These are phyloP conservation scores for rat (Rattus norvegicus) DNA, from an alignment of 2,113 vertebrate genomes.

Conservation along the genomic window DNA sequence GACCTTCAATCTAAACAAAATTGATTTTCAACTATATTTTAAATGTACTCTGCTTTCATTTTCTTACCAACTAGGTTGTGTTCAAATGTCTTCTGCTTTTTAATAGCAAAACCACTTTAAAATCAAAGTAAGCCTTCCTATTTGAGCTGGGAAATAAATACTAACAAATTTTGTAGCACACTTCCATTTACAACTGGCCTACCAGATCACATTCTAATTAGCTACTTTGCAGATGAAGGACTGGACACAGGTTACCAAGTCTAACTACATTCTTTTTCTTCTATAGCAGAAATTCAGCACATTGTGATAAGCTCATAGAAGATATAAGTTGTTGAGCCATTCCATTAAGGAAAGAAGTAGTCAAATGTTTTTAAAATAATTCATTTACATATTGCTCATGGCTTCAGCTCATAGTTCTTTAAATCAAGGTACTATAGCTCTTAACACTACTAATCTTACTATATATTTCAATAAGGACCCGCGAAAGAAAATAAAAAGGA, in stretches of 20 bases:
- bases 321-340: neutral
- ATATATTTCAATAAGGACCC: neutral
- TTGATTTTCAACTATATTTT: neutral
- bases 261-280: neutral
- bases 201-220: neutral
- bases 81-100: neutral
- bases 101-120: neutral
- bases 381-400: too few species aligned
- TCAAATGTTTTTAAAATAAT: too few species aligned
- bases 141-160: neutral
- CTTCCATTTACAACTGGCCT: neutral
- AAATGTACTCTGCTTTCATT: neutral
- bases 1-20: neutral
- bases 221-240: neutral
- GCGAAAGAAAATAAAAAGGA: neutral
- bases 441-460: neutral
- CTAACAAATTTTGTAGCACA: neutral
- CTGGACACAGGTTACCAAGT: neutral
- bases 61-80: neutral
- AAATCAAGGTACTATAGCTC: neutral
- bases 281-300: neutral
- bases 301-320: neutral
- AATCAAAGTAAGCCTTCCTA: slow-evolving; percentile 1
- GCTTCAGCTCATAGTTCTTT: too few species aligned
- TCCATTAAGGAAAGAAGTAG: neutral